Evolutionary conservation across 2,888 invertebrate species (phyloP).

Genomic region (Leuctra nigra): DNA sequence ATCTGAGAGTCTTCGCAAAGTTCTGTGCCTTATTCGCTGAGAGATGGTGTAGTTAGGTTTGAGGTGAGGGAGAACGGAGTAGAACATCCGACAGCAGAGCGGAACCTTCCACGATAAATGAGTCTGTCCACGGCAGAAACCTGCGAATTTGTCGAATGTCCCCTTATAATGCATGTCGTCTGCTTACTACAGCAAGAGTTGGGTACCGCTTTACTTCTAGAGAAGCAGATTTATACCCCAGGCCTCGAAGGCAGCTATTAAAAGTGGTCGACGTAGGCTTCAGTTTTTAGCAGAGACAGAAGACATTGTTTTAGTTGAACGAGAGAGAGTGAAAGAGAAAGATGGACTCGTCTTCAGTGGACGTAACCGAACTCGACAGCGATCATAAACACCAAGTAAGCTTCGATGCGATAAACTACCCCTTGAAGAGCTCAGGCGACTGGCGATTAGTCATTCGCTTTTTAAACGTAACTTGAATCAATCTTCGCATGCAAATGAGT

Average conservation of each 20-base stretch:
- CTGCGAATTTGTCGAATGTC: conserved; percentile 32
- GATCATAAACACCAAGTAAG: conserved; percentile 24
- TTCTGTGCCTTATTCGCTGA: conserved; percentile 13
- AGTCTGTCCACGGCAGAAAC: conserved; percentile 31
- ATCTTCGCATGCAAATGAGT: too few species aligned
- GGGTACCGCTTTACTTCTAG: conserved; percentile 12
- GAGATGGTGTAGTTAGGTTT: conserved; percentile 19
- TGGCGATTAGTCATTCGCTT: too few species aligned
- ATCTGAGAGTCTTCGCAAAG: conserved; percentile 22
- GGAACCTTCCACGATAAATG: too few species aligned
- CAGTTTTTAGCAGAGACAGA: conserved; percentile 10
- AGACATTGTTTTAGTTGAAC: neutral
- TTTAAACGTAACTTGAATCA: too few species aligned
- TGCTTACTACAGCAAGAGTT: conserved; percentile 11
- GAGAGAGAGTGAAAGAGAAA: neutral
- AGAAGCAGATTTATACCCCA: conserved; percentile 19
- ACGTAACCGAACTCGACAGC: conserved; percentile 15
- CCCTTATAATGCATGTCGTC: conserved; percentile 18
- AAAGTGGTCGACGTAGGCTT: conserved; percentile 20
- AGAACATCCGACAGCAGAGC: conserved; percentile 20
- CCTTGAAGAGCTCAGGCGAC: too few species aligned
- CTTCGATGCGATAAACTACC: too few species aligned
- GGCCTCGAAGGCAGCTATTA: conserved; percentile 21
- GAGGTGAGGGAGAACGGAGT: conserved; percentile 27
- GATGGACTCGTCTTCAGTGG: neutral